Base-by-base conservation (phyloP, 2,888 invertebrate genomes). In the Tipula helvola region DNA sequence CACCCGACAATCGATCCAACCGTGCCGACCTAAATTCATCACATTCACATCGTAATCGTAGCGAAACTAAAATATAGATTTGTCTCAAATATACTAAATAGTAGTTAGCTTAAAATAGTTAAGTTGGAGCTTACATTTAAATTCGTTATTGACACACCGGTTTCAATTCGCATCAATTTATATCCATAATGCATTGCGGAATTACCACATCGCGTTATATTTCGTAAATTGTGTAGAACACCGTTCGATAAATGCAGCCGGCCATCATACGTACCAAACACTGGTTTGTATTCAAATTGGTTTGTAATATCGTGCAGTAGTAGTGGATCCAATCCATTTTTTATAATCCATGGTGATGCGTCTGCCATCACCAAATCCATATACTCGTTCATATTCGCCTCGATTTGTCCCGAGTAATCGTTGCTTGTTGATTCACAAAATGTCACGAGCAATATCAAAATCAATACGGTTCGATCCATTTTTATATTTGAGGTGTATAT, bases 231-330 rank as follows among this genome's bases (percentile, higher is more conserved):
- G 1, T 10, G 16, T 4, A 42, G 12, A 5, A 36, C 4, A 42
- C 90, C 90, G 36, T 89, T 87, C 13, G 88, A 88, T 86, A 90
- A 87, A 28, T 88, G 87, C 5, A 90, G 86, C 83, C 89, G 88
- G n/a, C 90, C 90, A 47, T 88, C 87, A 86, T 88, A 89, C 2
- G 88, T 88, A 10, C 89, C 89, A 13, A 87, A 83, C 12, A 87
- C n/a, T 86, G 87, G 13, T 87, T 87, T 87, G 10, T 88, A 87
- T 86, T 87, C 87, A 86, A 89, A 88, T 0, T 87, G 87, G 57
- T 87, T 39, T 10, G 87, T 44, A 39, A 89, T 87, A 85, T 90
- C 89, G 0, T 89, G 88, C 83, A 90, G 87, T 57, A 88, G 83
- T 10, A 88, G 7, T 13, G 90, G 90, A 87, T 90, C 90, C n/a